Evolutionary conservation across 2,113 vertebrate species (phyloP).

Genomic region (Etheostoma spectabile): DNA sequence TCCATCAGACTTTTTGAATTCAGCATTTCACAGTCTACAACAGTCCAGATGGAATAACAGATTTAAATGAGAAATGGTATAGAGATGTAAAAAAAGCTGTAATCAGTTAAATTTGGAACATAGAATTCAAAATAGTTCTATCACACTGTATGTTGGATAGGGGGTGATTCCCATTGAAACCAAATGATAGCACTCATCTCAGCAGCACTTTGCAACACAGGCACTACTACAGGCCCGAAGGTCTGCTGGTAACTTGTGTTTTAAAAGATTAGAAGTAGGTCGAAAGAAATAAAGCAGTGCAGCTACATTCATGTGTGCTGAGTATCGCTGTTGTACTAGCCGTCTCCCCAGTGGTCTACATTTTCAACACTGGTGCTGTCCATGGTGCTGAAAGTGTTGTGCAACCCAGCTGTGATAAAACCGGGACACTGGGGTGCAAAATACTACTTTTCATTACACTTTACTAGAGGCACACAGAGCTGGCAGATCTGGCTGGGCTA

Average conservation of each 20-base stretch:
- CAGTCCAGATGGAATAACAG: not conserved
- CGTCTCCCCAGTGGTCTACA: constrained; percentile 19
- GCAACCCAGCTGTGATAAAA: constrained; percentile 5
- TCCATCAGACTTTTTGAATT: not conserved
- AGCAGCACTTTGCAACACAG: not conserved
- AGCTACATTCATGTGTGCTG: constrained; percentile 53
- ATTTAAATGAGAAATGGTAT: not conserved
- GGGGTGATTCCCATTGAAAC: too few species aligned
- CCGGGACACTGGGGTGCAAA: constrained; percentile 12
- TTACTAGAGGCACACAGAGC: not conserved
- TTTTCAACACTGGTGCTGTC: constrained; percentile 26
- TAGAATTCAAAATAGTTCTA: not conserved
- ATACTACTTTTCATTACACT: not conserved
- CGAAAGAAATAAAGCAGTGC: constrained; percentile 41
- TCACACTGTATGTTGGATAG: not conserved
- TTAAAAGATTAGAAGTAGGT: constrained; percentile 67
- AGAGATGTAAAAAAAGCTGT: not conserved
- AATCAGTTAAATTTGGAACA: not conserved
- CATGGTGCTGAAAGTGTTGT: constrained; percentile 31
- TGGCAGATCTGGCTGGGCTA: too few species aligned
- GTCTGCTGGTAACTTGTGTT: constrained; percentile 39
- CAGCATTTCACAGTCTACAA: not conserved
- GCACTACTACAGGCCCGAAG: constrained; percentile 19
- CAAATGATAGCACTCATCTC: not conserved
- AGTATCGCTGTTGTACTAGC: constrained; percentile 22